Evolutionary conservation across 2,888 invertebrate genomes (phyloP).

Genomic region (Falcaria lacertinaria): DNA sequence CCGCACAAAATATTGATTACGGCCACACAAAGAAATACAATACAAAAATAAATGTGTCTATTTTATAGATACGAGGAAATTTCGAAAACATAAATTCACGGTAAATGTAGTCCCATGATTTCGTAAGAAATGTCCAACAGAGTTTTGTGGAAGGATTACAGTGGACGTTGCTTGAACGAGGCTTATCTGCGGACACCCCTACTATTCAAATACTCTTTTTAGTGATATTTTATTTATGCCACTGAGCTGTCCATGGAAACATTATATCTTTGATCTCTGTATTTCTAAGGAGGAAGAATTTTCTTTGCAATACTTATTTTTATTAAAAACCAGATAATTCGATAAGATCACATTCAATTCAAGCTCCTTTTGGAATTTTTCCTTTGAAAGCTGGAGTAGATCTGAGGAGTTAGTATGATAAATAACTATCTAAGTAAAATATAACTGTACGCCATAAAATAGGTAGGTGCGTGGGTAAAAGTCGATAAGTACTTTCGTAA

Average conservation of each 20-base stretch:
- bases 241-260: conserved; percentile 33
- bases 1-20: too few species aligned
- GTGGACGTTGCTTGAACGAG: conserved; percentile 26
- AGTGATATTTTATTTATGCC: conserved; percentile 69
- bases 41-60: too few species aligned
- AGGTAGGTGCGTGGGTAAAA: too few species aligned
- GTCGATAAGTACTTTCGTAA: too few species aligned
- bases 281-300: conserved; percentile 25
- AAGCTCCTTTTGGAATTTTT: too few species aligned
- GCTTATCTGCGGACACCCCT: conserved; percentile 61
- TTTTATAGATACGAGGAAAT: too few species aligned
- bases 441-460: too few species aligned
- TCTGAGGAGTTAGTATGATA: too few species aligned
- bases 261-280: conserved; percentile 59
- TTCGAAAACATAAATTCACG: conserved; percentile 7
- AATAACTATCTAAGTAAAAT: too few species aligned
- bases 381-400: too few species aligned
- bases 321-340: conserved; percentile 8
- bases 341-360: neutral
- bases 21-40: too few species aligned
- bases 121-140: conserved; percentile 59
- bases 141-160: conserved; percentile 57
- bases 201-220: conserved; percentile 69
- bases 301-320: conserved; percentile 20
- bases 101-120: conserved; percentile 32